Conservation (phyloP, 2,797 vertebrate genomes). For the Etheostoma perlongum region DNA sequence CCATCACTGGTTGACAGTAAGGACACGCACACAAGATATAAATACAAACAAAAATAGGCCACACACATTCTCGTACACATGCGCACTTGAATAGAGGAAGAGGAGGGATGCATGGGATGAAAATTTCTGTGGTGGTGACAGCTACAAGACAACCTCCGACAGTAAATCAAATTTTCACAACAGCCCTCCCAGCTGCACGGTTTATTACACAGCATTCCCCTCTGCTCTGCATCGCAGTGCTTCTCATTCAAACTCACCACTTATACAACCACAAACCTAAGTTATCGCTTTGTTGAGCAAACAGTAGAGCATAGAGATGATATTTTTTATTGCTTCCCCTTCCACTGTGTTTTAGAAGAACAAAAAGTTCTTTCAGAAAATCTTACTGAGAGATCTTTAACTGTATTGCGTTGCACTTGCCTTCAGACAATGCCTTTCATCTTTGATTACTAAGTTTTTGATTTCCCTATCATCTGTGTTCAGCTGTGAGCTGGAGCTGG, state of each 20-base stretch:
- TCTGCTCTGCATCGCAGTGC: constrained; percentile 25
- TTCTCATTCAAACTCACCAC: constrained; percentile 37
- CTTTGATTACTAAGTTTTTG: constrained; percentile 27
- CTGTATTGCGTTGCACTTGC: background rate
- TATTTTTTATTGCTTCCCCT: constrained; percentile 47
- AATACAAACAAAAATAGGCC: constrained; percentile 63
- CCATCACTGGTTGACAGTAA: constrained; percentile 56
- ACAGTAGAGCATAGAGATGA: constrained; percentile 27
- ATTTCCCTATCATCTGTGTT: constrained; percentile 35
- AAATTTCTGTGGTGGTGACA: constrained; percentile 49
- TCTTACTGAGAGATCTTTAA: constrained; percentile 26
- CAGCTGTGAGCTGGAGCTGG: constrained; percentile 13
- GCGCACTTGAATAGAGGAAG: background rate
- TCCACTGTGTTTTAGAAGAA: constrained; percentile 28
- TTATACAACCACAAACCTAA: constrained; percentile 23
- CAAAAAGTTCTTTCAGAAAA: constrained; percentile 44
- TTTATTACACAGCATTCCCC: constrained; percentile 61
- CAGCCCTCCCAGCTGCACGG: constrained; percentile 45
- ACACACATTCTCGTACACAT: constrained; percentile 43
- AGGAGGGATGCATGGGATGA: constrained; percentile 44
- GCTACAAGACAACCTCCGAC: constrained; percentile 52
- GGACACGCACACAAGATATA: constrained; percentile 45
- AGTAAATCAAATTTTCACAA: constrained; percentile 62
- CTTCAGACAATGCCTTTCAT: constrained; percentile 38
- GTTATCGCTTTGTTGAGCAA: constrained; percentile 37